phyloP scores from a whole-genome alignment of 2,797 vertebrate genomes.

The Pteronotus mesoamericanus region DNA sequence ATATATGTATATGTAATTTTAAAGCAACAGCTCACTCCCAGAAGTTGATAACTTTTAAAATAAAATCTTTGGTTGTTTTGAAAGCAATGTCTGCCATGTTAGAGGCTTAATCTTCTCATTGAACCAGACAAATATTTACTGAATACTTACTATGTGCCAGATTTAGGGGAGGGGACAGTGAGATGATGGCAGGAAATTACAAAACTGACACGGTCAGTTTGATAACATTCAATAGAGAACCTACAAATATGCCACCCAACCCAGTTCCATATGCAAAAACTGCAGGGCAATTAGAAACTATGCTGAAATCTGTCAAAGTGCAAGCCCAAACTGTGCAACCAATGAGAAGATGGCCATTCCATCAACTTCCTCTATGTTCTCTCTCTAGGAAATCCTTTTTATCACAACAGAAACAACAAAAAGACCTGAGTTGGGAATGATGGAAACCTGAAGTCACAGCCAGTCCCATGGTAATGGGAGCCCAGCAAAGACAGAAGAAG shows the following conservation, averaged over 20 bases:
- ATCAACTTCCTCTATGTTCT: not conserved
- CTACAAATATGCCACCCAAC: not conserved
- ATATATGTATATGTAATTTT: not conserved
- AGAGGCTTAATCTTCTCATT: not conserved
- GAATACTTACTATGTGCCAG: not conserved
- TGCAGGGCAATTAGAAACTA: not conserved
- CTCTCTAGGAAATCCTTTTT: not conserved
- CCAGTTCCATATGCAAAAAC: not conserved
- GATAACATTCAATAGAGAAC: not conserved
- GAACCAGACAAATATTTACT: not conserved
- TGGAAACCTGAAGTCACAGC: not conserved
- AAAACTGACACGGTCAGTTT: not conserved
- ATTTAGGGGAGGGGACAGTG: not conserved
- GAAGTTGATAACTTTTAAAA: conserved; percentile 40
- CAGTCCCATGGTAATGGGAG: not conserved
- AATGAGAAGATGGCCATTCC: not conserved
- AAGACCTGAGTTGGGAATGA: not conserved
- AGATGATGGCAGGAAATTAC: not conserved
- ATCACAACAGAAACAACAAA: not conserved
- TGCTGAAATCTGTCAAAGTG: not conserved
- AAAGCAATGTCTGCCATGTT: conserved; percentile 21
- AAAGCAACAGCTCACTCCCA: conserved; percentile 22
- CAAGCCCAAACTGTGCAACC: not conserved
- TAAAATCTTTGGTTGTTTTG: conserved; percentile 42
- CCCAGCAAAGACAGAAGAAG: not conserved